Evolutionary conservation across 2,113 vertebrate species (phyloP).

Genomic region (Hippotragus niger): DNA sequence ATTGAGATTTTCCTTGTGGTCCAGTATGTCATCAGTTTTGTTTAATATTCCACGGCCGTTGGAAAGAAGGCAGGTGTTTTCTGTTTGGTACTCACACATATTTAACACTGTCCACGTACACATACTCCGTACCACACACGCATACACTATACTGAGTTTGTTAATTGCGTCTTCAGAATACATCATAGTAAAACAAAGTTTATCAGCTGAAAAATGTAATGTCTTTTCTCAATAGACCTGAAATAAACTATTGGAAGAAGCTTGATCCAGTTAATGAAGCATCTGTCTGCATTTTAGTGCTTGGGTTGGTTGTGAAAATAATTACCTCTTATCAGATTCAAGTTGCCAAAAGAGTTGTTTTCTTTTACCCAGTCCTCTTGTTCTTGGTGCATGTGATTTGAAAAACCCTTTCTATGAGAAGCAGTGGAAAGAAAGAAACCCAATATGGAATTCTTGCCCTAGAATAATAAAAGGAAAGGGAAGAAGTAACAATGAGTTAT

Average conservation of each 20-base stretch:
- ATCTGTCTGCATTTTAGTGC: neutral
- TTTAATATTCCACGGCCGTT: neutral
- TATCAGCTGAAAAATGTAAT: neutral
- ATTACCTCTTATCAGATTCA: neutral
- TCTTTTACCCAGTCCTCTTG: neutral
- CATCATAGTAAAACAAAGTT: neutral
- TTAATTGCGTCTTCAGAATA: neutral
- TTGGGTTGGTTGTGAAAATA: neutral
- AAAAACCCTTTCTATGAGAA: neutral
- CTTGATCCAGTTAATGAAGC: neutral
- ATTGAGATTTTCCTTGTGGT: neutral
- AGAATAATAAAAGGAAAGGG: neutral
- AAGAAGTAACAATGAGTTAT: neutral
- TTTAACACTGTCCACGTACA: accelerated
- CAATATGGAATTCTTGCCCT: neutral
- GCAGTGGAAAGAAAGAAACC: neutral
- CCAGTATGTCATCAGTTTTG: neutral
- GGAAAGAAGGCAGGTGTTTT: neutral
- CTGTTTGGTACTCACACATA: neutral
- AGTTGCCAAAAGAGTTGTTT: neutral
- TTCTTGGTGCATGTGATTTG: neutral
- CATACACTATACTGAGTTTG: neutral
- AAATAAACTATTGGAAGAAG: neutral
- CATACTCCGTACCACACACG: accelerated
- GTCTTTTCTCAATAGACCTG: neutral